These are phyloP conservation scores for Odontamblyopus lacepedii DNA, from an alignment of 2,797 vertebrate species.

Conservation along the genomic window DNA sequence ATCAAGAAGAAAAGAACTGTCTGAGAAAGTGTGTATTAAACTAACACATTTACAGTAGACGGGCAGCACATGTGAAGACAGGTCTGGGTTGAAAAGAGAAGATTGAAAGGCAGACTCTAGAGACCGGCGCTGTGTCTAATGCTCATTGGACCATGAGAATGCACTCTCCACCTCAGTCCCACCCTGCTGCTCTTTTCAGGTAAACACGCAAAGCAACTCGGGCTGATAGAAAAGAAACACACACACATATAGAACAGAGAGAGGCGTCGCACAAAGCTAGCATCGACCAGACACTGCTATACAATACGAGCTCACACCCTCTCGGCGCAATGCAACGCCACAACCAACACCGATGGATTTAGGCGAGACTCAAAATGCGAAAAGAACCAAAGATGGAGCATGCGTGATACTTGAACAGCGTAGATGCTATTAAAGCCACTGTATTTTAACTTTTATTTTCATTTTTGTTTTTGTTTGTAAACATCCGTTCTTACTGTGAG, in stretches of 20 bases:
- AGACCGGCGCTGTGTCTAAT: constrained; percentile 44
- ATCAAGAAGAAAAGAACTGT: constrained; percentile 15
- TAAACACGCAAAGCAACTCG: constrained; percentile 52
- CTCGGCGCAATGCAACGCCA: background rate
- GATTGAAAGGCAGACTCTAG: constrained; percentile 37
- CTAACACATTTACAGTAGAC: background rate
- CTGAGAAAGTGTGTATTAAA: constrained; percentile 2
- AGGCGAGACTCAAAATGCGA: background rate
- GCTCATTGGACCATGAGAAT: constrained; percentile 48
- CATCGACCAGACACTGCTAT: constrained; percentile 8
- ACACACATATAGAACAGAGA: background rate
- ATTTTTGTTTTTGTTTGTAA: too few relatives aligned
- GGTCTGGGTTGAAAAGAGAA: constrained; percentile 11
- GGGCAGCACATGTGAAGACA: background rate
- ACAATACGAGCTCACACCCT: background rate
- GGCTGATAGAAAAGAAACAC: constrained; percentile 30
- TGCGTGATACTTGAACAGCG: background rate
- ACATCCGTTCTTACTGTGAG: too few relatives aligned
- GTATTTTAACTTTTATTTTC: too few relatives aligned
- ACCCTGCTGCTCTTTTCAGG: constrained; percentile 58
- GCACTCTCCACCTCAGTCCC: constrained; percentile 58
- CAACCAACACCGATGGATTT: background rate
- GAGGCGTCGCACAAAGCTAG: constrained; percentile 11
- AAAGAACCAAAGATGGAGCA: background rate
- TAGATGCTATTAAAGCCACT: background rate